Evolutionary conservation across 1,140 invertebrate species (phyloP).

Genomic region (Brachionus koreanus): DNA sequence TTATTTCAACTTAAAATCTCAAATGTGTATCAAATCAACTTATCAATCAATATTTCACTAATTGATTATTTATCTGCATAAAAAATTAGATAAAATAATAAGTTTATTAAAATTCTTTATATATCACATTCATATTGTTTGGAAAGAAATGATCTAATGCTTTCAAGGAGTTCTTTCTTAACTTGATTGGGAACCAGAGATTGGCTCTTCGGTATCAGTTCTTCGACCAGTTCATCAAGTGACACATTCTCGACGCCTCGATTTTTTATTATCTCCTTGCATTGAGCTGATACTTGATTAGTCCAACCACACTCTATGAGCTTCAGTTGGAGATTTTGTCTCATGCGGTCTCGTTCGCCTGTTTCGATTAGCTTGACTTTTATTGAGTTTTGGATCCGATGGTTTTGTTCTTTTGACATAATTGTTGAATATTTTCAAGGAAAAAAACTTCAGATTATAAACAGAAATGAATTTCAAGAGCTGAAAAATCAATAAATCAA

Average conservation of each 20-base stretch:
- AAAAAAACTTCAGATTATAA: neutral
- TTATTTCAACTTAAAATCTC: neutral
- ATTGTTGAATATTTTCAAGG: neutral
- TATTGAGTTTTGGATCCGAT: neutral
- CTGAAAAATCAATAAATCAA: neutral
- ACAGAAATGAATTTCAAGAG: neutral
- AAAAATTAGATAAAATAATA: neutral
- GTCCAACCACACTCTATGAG: constrained; percentile 83
- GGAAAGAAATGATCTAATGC: constrained; percentile 68
- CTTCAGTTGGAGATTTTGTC: constrained; percentile 72
- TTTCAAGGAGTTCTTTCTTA: constrained; percentile 79
- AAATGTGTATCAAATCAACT: constrained; percentile 8
- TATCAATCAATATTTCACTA: constrained; percentile 4
- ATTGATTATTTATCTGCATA: neutral
- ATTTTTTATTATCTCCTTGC: constrained; percentile 70
- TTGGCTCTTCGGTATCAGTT: constrained; percentile 76
- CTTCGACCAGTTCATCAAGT: constrained; percentile 72
- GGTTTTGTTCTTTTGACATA: neutral
- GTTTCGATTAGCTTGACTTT: constrained; percentile 41
- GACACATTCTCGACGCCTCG: constrained; percentile 70
- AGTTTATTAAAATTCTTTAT: constrained; percentile 7
- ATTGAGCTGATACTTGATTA: constrained; percentile 77
- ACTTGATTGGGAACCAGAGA: constrained; percentile 77
- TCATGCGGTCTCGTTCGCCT: constrained; percentile 61
- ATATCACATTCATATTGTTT: constrained; percentile 51